Evolutionary conservation across 2,113 vertebrate genomes (phyloP).

Genomic region (Falco punctatus): DNA sequence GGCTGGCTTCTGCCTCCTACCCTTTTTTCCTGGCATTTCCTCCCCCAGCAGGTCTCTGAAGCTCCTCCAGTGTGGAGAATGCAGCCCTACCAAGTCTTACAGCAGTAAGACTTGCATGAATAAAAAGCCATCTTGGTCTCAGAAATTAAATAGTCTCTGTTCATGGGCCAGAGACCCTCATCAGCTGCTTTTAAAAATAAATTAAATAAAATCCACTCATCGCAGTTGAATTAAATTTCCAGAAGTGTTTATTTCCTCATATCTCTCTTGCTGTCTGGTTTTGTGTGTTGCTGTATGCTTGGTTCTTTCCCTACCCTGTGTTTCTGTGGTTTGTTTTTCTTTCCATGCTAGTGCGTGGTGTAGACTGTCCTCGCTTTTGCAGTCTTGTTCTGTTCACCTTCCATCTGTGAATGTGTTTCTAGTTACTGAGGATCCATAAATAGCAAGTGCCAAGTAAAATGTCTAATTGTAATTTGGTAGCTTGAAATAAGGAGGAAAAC

Average conservation of each 20-base stretch:
- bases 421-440: neutral
- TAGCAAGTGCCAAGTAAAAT: neutral
- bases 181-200: neutral
- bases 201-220: neutral
- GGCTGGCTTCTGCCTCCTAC: neutral
- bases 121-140: neutral
- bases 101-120: neutral
- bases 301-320: neutral
- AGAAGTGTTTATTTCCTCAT: neutral
- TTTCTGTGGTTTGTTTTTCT: neutral
- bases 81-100: neutral
- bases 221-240: neutral
- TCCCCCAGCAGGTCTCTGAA: neutral
- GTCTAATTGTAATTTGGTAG: neutral
- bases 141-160: neutral
- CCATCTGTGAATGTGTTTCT: neutral
- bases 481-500: slow-evolving; percentile 1
- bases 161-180: neutral
- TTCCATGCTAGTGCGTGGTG: neutral
- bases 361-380: neutral
- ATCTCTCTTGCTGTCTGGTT: neutral
- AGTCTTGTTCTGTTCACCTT: neutral
- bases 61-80: neutral
- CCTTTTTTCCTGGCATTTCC: neutral
- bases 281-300: neutral